Base-by-base conservation (phyloP, 2,113 vertebrate species). In the Talpa occidentalis region DNA sequence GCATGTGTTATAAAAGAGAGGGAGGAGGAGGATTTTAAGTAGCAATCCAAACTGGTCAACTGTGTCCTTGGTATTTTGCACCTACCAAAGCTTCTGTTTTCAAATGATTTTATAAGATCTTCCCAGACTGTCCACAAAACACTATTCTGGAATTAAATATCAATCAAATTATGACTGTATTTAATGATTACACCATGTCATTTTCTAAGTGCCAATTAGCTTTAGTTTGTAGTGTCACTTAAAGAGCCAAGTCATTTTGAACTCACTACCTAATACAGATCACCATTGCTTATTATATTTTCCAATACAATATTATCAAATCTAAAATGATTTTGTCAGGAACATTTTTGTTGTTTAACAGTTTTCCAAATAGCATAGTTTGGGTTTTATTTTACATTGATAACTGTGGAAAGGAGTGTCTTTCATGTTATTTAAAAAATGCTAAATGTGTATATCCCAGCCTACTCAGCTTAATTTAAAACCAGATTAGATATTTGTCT, bases 81-180 rank as follows among this genome's bases (percentile, higher is more conserved):
- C 78, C 69, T 95, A 85, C 60, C 94, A 93, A 24, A 80, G 37
- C 9, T 59, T 94, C 44, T 0, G 16, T 97, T 97, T 97, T 85
- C 78, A 30, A 93, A 74, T 74, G 24, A 74, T 44, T 91, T 88
- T 94, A 28, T 44, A 82, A 93, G 10, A 0, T 49, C 47, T 82
- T 24, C 44, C 95, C 59, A 11, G 10, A 59, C 26, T 93, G 15
- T 19, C 24, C 67, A 83, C 47, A 94, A 70, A 72, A 95, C 82
- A 95, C 74, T 96, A 64, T 95, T 97, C 72, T 78, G 85, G 69
- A 67, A 80, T 93, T 97, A 98, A 97, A 97, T 93, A 64, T 52
- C 42, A 97, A 67, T 66, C 56, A 97, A 93, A 98, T 97, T 95
- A 95, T 77, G 73, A 93, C 87, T 97, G 72, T 96, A 95, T 96